Evolutionary conservation across 2,113 vertebrate species (phyloP), one percentile per base, ranked within the genome.

Genomic region (Raja brachyura): DNA sequence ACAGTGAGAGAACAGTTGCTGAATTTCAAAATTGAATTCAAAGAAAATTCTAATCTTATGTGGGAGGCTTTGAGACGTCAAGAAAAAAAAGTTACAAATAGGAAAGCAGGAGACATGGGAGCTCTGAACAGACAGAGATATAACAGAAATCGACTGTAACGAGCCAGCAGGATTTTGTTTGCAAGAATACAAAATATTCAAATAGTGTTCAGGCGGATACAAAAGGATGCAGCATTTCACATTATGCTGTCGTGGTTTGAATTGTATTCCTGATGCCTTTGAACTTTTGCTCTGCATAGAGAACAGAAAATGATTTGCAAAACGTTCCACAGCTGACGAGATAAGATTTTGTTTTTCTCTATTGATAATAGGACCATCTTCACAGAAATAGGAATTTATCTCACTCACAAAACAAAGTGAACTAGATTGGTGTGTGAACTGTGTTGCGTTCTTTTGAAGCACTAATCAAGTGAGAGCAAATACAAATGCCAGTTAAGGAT

Each of bases 161-260:
- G 4, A 54, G 90, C 20, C 68, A 92, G 39, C 5, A 22, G 66
- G 83, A 18, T 92, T 70, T 54, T 73, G 39, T 73, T 92, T 73
- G 90, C 66, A 70, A 39, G 90, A 8, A 16, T 4, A 74, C 48
- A 92, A 92, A 73, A 92, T 74, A 92, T 92, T 92, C 33, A 48
- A 73, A 22, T 25, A 54, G 20, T 48, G 20, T 73, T 92, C 66
- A 74, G 70, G 39, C 90, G 54, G 39, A 48, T 28, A 54, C 66
- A 92, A 73, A 73, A 73, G 8, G 20, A 73, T 54, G 33, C 31
- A 48, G 68, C 10, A 22, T 92, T 92, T 92, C 68, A 70, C 39
- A 92, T 73, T 28, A 20, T 73, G 48, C 33, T 28, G 66, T 28
- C 14, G 28, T 54, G 66, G 22, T 73, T 73, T 92, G 66, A 73